Evolutionary conservation across 2,888 invertebrate genomes (phyloP).

Genomic region (Eupithecia centaureata): DNA sequence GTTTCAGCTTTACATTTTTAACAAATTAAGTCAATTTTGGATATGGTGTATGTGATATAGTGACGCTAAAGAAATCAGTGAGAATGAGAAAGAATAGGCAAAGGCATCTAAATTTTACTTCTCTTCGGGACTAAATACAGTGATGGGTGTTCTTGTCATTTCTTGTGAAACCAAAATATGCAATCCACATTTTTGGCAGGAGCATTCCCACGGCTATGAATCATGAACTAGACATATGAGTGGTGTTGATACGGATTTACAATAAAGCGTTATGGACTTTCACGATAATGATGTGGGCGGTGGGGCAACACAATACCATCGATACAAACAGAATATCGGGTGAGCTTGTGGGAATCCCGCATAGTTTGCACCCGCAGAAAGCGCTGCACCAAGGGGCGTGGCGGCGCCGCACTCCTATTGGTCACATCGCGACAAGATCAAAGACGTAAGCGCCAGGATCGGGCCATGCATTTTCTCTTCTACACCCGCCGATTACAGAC

Average conservation of each 20-base stretch:
- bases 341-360: conserved; percentile 81
- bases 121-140: neutral
- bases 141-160: neutral
- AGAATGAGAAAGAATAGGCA: neutral
- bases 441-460: conserved; percentile 65
- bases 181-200: conserved; percentile 21
- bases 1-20: neutral
- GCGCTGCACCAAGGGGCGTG: conserved; percentile 55
- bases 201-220: conserved; percentile 80
- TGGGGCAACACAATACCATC: conserved; percentile 69
- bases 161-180: neutral
- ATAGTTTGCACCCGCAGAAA: conserved; percentile 54
- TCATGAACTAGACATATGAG: conserved; percentile 74
- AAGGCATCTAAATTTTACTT: neutral
- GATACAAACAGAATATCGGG: conserved; percentile 74
- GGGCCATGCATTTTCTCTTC: conserved; percentile 58
- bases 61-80: neutral
- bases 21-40: neutral
- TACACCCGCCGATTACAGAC: conserved; percentile 58
- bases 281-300: conserved; percentile 82
- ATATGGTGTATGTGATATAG: neutral
- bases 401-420: conserved; percentile 59
- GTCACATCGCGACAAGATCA: conserved; percentile 47
- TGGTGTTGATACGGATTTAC: conserved; percentile 79
- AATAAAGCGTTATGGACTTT: conserved; percentile 76